Evolutionary conservation across 1,140 invertebrate species (phyloP).

Genomic region (Drosophila nigromelanica): DNA sequence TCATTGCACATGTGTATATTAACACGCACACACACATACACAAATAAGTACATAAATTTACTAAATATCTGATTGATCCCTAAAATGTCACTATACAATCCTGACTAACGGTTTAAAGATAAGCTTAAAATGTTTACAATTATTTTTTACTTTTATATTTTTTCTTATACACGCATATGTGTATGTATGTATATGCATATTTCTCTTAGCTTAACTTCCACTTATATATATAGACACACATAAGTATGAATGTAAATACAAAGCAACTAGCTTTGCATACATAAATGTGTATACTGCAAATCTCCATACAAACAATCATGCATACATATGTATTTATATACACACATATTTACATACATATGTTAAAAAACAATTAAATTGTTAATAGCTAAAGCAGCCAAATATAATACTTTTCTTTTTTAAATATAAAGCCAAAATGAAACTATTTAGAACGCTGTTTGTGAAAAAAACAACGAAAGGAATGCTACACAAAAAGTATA

Average conservation of each 20-base stretch:
- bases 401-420: background rate
- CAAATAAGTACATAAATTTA: conserved; percentile 6
- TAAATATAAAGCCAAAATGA: background rate
- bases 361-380: background rate
- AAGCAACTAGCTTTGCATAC: background rate
- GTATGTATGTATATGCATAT: background rate
- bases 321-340: no score
- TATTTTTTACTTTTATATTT: background rate
- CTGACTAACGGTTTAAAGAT: no score
- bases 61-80: conserved; percentile 2
- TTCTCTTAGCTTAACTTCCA: no score
- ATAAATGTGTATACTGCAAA: background rate
- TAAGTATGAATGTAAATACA: background rate
- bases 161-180: background rate
- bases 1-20: background rate
- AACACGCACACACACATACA: background rate
- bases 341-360: background rate
- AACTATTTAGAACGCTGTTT: background rate
- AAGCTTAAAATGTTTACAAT: background rate
- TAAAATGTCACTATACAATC: conserved; percentile 24
- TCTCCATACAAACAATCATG: no score
- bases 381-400: background rate
- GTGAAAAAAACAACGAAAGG: conserved; percentile 12
- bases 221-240: background rate
- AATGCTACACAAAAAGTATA: conserved; percentile 25